Conservation (phyloP, 1,140 invertebrate genomes). For the Tetramorium simillimum region DNA sequence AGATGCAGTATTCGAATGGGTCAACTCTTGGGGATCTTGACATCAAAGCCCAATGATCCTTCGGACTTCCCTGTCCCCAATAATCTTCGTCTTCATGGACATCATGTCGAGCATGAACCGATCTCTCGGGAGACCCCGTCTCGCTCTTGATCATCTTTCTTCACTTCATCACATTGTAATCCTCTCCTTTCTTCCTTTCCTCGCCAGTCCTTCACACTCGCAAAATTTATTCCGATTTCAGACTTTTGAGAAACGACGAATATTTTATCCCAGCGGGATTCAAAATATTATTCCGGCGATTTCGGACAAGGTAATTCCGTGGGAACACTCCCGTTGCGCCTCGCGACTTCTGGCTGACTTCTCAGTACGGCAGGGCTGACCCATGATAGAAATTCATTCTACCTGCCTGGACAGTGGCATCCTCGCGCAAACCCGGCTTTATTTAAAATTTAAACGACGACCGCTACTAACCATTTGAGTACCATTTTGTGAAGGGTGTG, state of each 20-base stretch:
- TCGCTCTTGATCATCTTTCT: not conserved
- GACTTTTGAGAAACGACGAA: conserved; percentile 33
- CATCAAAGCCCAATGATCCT: not conserved
- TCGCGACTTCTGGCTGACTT: not conserved
- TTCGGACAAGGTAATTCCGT: conserved; percentile 3
- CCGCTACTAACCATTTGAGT: not conserved
- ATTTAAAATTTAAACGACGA: conserved; percentile 65
- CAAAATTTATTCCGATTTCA: conserved; percentile 45
- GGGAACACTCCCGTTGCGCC: not conserved
- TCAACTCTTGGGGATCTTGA: not conserved
- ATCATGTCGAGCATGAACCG: not conserved
- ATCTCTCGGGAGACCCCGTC: not conserved
- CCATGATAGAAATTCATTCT: conserved; percentile 35
- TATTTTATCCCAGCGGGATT: conserved; percentile 14
- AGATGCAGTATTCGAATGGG: not conserved
- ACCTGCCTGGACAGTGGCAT: not conserved
- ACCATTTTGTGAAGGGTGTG: conserved; percentile 11
- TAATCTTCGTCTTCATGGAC: not conserved
- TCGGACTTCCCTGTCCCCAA: not conserved
- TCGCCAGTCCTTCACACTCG: not conserved
- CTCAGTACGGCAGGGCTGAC: not conserved
- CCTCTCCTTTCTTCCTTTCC: not conserved
- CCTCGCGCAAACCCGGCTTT: not conserved
- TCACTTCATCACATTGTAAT: not conserved
- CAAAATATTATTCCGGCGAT: conserved; percentile 34